Evolutionary conservation across 1,140 invertebrate species (phyloP).

Genomic region (Rhopalosiphum padi): DNA sequence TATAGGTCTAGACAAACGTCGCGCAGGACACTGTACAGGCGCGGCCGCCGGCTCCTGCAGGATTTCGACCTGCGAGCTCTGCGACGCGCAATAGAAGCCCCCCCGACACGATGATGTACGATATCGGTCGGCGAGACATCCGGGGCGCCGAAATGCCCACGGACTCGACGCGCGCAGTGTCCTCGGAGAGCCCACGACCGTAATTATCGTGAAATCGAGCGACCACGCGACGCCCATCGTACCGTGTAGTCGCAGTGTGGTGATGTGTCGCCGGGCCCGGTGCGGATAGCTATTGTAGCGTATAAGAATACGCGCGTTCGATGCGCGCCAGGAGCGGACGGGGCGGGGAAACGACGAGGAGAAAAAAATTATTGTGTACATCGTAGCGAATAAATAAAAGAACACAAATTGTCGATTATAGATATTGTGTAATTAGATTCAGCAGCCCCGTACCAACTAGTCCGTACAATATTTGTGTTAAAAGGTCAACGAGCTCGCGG

Average conservation of each 20-base stretch:
- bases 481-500: conserved; percentile 37
- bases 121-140: neutral
- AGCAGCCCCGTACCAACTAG: neutral
- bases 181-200: neutral
- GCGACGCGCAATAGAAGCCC: neutral
- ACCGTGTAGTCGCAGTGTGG: neutral
- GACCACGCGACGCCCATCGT: conserved; percentile 38
- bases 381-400: neutral
- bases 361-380: neutral
- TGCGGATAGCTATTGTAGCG: neutral
- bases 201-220: conserved; percentile 25
- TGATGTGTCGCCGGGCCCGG: neutral
- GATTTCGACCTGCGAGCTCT: too few species aligned
- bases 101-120: neutral
- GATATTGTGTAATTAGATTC: conserved; percentile 31
- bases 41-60: too few species aligned
- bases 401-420: neutral
- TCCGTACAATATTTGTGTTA: neutral
- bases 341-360: neutral
- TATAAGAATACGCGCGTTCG: neutral
- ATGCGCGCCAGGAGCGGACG: too few species aligned
- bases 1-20: neutral
- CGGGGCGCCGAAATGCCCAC: conserved; percentile 20
- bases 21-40: neutral
- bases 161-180: neutral